Evolutionary conservation across 2,888 invertebrate genomes (phyloP).

Genomic region (Polyommatus icarus): DNA sequence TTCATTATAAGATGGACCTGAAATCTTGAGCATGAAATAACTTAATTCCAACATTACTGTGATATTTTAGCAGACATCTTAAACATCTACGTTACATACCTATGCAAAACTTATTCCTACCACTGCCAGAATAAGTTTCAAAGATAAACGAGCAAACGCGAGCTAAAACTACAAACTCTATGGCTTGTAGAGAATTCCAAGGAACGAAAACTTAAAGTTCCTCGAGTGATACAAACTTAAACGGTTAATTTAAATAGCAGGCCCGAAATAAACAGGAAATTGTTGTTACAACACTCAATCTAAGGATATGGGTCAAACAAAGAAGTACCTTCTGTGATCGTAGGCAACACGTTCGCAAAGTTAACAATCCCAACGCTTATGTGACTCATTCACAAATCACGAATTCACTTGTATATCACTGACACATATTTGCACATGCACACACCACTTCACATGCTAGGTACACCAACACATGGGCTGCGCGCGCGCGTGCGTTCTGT

Average conservation of each 20-base stretch:
- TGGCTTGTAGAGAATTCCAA: neutral
- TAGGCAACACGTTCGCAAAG: constrained; percentile 77
- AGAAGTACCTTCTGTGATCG: constrained; percentile 73
- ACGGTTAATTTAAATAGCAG: neutral
- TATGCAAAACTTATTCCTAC: neutral
- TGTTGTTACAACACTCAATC: neutral
- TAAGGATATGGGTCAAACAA: constrained; percentile 11
- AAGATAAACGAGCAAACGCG: constrained; percentile 2
- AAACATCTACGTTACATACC: neutral
- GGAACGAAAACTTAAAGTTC: constrained; percentile 2
- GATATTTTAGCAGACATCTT: neutral
- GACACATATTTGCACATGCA: constrained; percentile 42
- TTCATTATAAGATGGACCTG: too few relatives aligned
- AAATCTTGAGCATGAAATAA: neutral
- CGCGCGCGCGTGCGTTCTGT: constrained; percentile 66
- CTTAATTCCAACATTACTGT: neutral
- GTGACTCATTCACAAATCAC: constrained; percentile 77
- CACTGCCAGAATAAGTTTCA: neutral
- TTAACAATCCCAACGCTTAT: constrained; percentile 77
- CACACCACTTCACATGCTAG: constrained; percentile 60
- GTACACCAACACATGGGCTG: constrained; percentile 65
- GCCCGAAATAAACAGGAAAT: neutral
- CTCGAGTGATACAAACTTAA: neutral
- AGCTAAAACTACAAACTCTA: constrained; percentile 5
- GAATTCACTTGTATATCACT: constrained; percentile 41